These are phyloP conservation scores for Beroe forskalii DNA, from an alignment of 37 sponge, comb jelly and placozoan species.

Conservation along the genomic window DNA sequence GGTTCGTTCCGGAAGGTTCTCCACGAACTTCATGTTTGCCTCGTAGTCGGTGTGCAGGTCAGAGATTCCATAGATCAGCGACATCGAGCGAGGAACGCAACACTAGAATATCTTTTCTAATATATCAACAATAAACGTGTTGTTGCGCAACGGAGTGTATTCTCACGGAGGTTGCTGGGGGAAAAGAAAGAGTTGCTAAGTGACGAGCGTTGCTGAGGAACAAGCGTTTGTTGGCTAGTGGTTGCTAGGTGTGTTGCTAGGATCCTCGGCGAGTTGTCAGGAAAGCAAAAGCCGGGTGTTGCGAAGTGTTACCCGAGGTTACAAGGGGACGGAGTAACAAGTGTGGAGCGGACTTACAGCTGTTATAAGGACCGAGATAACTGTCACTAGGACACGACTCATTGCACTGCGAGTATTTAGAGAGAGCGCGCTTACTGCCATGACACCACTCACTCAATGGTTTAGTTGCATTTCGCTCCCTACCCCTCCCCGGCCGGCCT, in stretches of 20 bases:
- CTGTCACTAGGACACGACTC: background rate
- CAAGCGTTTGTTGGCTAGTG: no score
- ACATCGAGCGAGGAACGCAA: no score
- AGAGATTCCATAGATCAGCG: constrained; percentile 47
- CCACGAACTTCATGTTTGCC: constrained; percentile 56
- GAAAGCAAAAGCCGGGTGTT: background rate
- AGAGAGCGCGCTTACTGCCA: constrained; percentile 20
- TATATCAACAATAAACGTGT: no score
- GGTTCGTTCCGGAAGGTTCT: background rate
- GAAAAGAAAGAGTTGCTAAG: no score
- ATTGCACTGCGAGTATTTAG: background rate
- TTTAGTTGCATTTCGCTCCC: background rate
- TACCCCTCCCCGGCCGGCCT: constrained; percentile 9
- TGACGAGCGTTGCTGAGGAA: no score
- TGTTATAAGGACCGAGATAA: no score
- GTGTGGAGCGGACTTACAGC: background rate
- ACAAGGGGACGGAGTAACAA: background rate
- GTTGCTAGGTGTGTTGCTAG: background rate
- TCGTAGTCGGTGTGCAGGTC: constrained; percentile 66
- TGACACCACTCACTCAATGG: constrained; percentile 63
- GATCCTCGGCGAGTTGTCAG: background rate
- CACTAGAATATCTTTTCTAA: no score
- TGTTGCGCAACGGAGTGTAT: no score
- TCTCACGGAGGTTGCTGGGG: no score
- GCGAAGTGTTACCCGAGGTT: background rate